These are phyloP conservation scores for Parasteatoda tepidariorum DNA, from an alignment of 1,140 invertebrate genomes.

Conservation along the genomic window DNA sequence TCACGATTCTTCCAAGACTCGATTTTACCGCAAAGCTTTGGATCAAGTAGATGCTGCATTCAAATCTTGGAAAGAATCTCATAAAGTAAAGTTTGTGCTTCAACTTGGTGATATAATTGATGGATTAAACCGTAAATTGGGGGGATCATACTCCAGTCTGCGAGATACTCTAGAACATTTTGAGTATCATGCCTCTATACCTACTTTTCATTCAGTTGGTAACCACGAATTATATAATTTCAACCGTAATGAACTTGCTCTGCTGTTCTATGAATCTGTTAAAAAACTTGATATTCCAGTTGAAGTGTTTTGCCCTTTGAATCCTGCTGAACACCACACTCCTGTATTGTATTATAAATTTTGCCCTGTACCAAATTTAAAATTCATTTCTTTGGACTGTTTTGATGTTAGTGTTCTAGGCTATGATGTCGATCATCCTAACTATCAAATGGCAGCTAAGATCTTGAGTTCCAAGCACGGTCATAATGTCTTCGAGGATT, in stretches of 20 bases:
- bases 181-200: conserved; percentile 62
- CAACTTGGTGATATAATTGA: conserved; percentile 70
- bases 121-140: conserved; percentile 64
- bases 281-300: conserved; percentile 38
- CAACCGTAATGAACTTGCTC: conserved; percentile 62
- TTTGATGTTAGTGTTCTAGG: conserved; percentile 68
- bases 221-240: conserved; percentile 71
- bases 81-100: conserved; percentile 65
- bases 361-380: conserved; percentile 63
- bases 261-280: conserved; percentile 58
- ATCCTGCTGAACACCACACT: neutral
- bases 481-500: conserved; percentile 65
- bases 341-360: conserved; percentile 66
- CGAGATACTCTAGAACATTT: conserved; percentile 54
- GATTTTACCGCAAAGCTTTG: conserved; percentile 67
- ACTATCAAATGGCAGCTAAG: conserved; percentile 61
- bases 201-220: conserved; percentile 67
- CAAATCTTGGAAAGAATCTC: conserved; percentile 65
- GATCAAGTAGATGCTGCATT: conserved; percentile 66
- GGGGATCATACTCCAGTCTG: conserved; percentile 53
- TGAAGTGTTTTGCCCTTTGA: conserved; percentile 21
- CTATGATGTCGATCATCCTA: conserved; percentile 56
- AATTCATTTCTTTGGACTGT: conserved; percentile 67
- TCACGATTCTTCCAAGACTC: conserved; percentile 65
- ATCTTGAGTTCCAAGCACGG: conserved; percentile 65